Percentiles rank a stretch among this genome's conserved stretches.
Evolutionary conservation across 2,888 invertebrate genomes (phyloP).

Genomic region (Palloptera scutellata): DNA sequence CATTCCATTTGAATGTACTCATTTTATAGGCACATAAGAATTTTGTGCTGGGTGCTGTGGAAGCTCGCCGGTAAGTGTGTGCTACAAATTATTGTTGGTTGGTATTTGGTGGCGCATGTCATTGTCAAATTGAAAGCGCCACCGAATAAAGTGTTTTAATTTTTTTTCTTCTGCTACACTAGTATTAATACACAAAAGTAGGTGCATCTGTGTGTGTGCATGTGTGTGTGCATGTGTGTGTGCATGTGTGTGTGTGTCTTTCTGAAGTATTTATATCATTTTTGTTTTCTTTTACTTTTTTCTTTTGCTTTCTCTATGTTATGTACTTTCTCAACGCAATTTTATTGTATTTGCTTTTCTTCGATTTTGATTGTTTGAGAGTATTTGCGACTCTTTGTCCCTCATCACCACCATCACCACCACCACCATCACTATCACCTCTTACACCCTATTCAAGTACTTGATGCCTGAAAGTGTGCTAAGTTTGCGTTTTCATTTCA

Average conservation of each 20-base stretch:
- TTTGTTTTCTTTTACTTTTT: too few relatives aligned
- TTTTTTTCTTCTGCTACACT: neutral
- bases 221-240: neutral
- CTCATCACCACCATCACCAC: neutral
- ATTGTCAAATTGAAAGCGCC: neutral
- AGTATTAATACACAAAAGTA: neutral
- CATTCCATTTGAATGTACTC: too few relatives aligned
- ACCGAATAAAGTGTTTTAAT: too few relatives aligned
- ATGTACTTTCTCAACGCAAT: neutral
- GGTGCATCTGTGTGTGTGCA: neutral
- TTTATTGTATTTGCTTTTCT: slow-evolving; percentile 8
- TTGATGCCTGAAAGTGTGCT: slow-evolving; percentile 30
- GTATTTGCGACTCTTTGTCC: neutral
- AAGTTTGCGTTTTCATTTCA: slow-evolving; percentile 42
- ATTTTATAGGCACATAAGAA: too few relatives aligned
- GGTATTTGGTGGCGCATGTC: neutral
- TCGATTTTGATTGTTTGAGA: slow-evolving; percentile 8
- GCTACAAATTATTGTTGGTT: too few relatives aligned
- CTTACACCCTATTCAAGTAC: neutral
- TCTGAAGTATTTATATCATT: neutral
- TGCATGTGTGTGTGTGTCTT: neutral
- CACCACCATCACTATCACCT: neutral
- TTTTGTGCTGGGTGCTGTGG: too few relatives aligned
- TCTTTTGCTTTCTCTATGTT: neutral
- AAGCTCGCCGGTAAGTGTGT: too few relatives aligned